phyloP scores from a whole-genome alignment of 2,797 vertebrate species.

The Hylomyscus alleni region DNA sequence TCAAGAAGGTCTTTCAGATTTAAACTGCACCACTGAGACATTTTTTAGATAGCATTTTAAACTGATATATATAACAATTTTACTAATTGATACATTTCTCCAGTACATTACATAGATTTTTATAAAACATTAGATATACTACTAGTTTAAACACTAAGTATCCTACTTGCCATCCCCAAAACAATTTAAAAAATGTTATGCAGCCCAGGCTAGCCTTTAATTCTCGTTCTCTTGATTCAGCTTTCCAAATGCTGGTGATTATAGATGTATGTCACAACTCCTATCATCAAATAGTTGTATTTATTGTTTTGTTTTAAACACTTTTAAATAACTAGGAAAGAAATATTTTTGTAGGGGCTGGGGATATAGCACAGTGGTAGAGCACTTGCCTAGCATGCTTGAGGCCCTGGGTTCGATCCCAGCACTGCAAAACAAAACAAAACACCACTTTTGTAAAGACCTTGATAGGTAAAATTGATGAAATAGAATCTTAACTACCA shows the following conservation, averaged over 20 bases:
- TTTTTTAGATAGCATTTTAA: slow-evolving; percentile 56
- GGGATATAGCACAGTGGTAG: background rate
- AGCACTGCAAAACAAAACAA: slow-evolving; percentile 48
- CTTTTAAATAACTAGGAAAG: slow-evolving; percentile 47
- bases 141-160: slow-evolving; percentile 25
- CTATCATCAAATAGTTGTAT: background rate
- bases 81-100: slow-evolving; percentile 41
- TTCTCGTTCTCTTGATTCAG: background rate
- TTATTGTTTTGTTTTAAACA: background rate
- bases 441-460: slow-evolving; percentile 30
- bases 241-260: background rate
- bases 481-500: slow-evolving; percentile 18
- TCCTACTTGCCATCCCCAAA: slow-evolving; percentile 1
- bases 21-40: slow-evolving; percentile 18
- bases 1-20: slow-evolving; percentile 8
- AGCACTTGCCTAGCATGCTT: slow-evolving; percentile 25
- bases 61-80: slow-evolving; percentile 57
- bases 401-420: slow-evolving; percentile 20
- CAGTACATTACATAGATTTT: background rate
- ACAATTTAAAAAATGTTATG: background rate
- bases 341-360: background rate
- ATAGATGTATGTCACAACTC: background rate
- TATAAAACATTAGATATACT: slow-evolving; percentile 18
- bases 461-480: slow-evolving; percentile 28
- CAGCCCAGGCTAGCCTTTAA: background rate